A percentile compares a stretch with the other conserved stretches of the same genome.
These are phyloP conservation scores for Tortricodes alternella DNA, from an alignment of 2,888 invertebrate species.

Conservation along the genomic window DNA sequence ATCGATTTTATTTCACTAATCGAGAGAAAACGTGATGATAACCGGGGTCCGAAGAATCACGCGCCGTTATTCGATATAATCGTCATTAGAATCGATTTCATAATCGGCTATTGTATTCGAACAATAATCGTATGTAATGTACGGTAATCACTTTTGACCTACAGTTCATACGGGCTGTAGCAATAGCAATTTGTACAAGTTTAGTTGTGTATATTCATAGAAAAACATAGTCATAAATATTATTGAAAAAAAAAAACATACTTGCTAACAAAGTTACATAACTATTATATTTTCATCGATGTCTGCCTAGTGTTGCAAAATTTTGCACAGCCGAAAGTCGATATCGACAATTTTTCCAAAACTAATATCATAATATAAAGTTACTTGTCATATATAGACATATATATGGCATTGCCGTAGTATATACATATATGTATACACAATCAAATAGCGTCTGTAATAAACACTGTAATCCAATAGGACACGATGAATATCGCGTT, in stretches of 20 bases:
- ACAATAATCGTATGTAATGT: conserved; percentile 36
- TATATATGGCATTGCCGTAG: background rate
- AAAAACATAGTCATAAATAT: background rate
- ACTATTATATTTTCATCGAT: background rate
- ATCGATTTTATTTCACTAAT: conserved; percentile 42
- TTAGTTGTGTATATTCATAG: background rate
- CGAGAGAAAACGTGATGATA: conserved; percentile 51
- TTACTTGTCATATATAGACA: no score
- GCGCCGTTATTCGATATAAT: conserved; percentile 35
- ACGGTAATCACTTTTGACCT: conserved; percentile 29
- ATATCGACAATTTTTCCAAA: no score
- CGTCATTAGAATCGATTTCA: conserved; percentile 37
- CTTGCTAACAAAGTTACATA: background rate
- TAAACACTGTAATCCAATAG: conserved; percentile 21
- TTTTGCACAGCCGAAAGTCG: background rate
- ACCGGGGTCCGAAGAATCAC: conserved; percentile 43
- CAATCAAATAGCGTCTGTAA: conserved; percentile 16
- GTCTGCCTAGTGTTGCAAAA: background rate
- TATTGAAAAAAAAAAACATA: background rate
- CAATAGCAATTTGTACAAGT: conserved; percentile 3
- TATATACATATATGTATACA: conserved; percentile 2
- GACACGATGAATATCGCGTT: conserved; percentile 22
- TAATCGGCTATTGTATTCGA: conserved; percentile 34
- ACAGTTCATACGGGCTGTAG: conserved; percentile 4
- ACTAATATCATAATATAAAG: no score